Evolutionary conservation across 2,113 vertebrate species (phyloP), one percentile per base, ranked within the genome.

Genomic region (cat (Felis catus)): DNA sequence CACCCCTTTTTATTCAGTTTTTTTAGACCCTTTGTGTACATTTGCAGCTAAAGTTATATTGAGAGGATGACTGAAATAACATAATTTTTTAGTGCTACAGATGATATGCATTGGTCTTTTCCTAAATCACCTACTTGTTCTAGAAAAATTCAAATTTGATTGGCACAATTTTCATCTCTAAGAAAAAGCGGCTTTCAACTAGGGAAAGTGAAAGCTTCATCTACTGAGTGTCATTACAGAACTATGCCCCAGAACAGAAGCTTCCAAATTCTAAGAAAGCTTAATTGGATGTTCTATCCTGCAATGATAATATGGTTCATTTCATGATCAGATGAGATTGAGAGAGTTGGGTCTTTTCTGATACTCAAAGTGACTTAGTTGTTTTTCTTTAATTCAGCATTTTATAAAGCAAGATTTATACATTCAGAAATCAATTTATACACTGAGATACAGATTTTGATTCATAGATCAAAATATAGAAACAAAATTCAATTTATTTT

Each of bases 101-200:
- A 85, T 96, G 71, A 82, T 89, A 79, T 12, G 10, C 65, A 79
- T 70, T 94, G 45, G 7, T 74, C 19, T 94, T 94, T 97, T 92
- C 31, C 66, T 91, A 97, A 98, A 96, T 95, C 23, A 83, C 48
- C 89, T 97, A 85, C 21, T 97, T 97, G 53, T 97, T 97, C 31
- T 79, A 89, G 79, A 97, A 86, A 96, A 96, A 91, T 80, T 95
- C 66, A 96, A 18, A 91, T 96, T 87, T 97, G 86, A 93, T 95
- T 95, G 73, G 58, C 76, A 63, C 31, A 71, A 76, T 97, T 97
- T 94, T 82, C 58, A 89, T 87, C 68, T 76, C 29, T 83, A 89
- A 95, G 41, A 61, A 61, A 97, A 94, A 86, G 8, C 27, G 78
- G 14, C 65, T 89, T 96, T 95, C 4, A 83, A 51, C 65, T 58